Evolutionary conservation across 2,888 invertebrate genomes (phyloP).

Genomic region (Lutraria lutraria): DNA sequence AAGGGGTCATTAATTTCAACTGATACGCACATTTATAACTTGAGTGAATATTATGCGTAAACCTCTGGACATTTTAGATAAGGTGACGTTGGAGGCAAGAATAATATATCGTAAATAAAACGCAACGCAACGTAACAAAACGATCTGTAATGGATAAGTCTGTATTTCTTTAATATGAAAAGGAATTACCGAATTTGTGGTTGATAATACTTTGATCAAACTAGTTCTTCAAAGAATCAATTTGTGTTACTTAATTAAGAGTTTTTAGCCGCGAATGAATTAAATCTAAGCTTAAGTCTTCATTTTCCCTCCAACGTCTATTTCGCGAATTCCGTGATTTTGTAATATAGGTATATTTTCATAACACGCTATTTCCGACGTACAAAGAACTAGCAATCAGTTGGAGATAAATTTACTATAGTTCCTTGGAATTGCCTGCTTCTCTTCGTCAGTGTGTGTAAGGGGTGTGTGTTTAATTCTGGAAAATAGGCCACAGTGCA

Average conservation of each 20-base stretch:
- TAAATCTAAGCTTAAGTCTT: neutral
- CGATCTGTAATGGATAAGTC: neutral
- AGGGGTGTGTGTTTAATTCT: neutral
- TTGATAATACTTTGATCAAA: neutral
- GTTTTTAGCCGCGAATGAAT: neutral
- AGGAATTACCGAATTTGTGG: neutral
- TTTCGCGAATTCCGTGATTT: neutral
- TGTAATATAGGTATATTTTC: neutral
- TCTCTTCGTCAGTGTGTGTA: neutral
- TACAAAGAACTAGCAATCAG: neutral
- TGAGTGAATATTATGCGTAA: neutral
- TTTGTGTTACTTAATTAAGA: neutral
- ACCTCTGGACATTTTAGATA: neutral
- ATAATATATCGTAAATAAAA: neutral
- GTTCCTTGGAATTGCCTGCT: neutral
- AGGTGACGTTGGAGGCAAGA: neutral
- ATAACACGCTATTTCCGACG: neutral
- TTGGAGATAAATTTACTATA: neutral
- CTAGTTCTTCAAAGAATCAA: neutral
- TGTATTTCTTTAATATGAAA: neutral
- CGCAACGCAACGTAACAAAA: neutral
- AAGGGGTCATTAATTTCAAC: neutral
- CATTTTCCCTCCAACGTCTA: neutral
- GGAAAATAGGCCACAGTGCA: slow-evolving; percentile 39
- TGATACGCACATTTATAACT: neutral